Conservation (phyloP, 2,113 vertebrate species). For the Actinemys pallida region DNA sequence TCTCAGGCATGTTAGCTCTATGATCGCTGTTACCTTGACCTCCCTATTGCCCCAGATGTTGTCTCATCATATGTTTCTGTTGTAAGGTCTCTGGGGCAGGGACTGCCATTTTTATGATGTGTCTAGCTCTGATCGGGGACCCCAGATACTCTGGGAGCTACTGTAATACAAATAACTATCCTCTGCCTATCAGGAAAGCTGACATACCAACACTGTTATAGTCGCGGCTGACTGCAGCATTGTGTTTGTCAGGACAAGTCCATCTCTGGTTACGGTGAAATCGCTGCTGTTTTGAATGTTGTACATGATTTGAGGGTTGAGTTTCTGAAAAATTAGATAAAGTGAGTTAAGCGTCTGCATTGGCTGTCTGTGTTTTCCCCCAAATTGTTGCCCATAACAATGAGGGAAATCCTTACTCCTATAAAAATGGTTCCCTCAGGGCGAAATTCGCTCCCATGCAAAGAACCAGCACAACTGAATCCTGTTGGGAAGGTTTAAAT, state of each 20-base stretch:
- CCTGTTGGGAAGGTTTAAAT: neutral
- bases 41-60: neutral
- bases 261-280: constrained; percentile 83
- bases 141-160: neutral
- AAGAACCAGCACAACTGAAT: neutral
- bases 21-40: neutral
- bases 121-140: neutral
- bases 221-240: constrained; percentile 66
- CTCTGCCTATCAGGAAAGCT: neutral
- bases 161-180: neutral
- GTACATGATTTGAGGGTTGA: constrained; percentile 86
- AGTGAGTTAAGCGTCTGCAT: neutral
- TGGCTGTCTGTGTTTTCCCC: rapidly evolving
- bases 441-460: neutral
- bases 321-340: constrained; percentile 76
- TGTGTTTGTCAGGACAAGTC: constrained; percentile 84
- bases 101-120: neutral
- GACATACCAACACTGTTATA: constrained; percentile 53
- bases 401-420: neutral
- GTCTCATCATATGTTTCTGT: neutral
- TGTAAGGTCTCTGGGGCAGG: neutral
- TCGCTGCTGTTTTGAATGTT: constrained; percentile 85
- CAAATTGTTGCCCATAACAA: neutral
- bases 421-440: neutral
- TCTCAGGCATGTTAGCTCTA: neutral